These are phyloP conservation scores for Enteromius mattozi DNA, from an alignment of 2,797 vertebrate genomes.

Conservation along the genomic window DNA sequence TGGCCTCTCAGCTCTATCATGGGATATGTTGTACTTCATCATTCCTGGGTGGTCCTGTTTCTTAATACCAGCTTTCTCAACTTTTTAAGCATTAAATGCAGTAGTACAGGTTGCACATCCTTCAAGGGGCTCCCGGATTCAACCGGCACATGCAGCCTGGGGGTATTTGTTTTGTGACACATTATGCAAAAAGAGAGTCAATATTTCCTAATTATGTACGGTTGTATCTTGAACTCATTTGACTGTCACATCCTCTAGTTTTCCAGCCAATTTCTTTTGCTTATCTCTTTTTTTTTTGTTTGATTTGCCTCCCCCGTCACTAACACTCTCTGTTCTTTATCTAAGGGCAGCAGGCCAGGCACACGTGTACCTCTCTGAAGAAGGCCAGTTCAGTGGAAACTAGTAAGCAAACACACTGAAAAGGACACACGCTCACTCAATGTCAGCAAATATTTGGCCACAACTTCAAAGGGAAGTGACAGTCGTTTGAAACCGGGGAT, in stretches of 20 bases:
- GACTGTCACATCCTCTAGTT: neutral
- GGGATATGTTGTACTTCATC: neutral
- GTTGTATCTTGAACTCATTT: slow-evolving; percentile 20
- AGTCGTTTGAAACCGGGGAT: slow-evolving; percentile 42
- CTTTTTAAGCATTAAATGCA: slow-evolving; percentile 38
- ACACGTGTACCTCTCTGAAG: slow-evolving; percentile 57
- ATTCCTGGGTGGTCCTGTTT: slow-evolving; percentile 27
- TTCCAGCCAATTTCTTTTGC: neutral
- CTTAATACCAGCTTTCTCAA: slow-evolving; percentile 20
- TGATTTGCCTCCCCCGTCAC: neutral
- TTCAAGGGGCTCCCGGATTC: neutral
- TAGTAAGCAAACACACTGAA: slow-evolving; percentile 54
- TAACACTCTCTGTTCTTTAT: slow-evolving; percentile 52
- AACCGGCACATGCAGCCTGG: neutral
- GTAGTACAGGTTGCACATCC: neutral
- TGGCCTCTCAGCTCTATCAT: slow-evolving; percentile 11
- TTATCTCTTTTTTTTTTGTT: slow-evolving; percentile 13
- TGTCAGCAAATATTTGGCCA: slow-evolving; percentile 63
- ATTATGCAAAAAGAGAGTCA: slow-evolving; percentile 1
- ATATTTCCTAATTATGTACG: neutral
- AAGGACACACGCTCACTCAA: slow-evolving; percentile 48
- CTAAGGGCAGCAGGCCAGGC: slow-evolving; percentile 56
- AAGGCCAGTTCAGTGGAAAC: slow-evolving; percentile 59
- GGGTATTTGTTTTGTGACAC: neutral
- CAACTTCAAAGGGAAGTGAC: slow-evolving; percentile 53